These are phyloP conservation scores for Ctenodactylus gundi DNA, from an alignment of 2,113 vertebrate genomes.

Conservation along the genomic window DNA sequence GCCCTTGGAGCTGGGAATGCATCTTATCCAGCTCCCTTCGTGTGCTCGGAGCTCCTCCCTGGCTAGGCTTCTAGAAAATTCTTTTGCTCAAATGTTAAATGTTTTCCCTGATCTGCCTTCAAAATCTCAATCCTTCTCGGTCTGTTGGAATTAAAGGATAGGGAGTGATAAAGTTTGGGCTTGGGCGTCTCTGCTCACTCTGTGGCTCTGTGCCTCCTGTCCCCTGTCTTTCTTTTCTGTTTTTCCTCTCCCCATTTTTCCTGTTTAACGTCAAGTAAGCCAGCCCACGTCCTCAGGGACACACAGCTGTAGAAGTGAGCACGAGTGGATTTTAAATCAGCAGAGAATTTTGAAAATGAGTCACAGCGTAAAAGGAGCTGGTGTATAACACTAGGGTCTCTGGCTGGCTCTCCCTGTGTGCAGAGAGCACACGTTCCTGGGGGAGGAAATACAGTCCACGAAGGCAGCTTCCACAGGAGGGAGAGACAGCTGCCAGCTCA, in stretches of 20 bases:
- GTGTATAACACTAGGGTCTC: fast-evolving
- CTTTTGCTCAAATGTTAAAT: neutral
- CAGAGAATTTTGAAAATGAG: neutral
- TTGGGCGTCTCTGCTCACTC: fast-evolving
- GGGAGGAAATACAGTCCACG: fast-evolving
- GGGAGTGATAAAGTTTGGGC: fast-evolving
- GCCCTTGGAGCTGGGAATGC: fast-evolving
- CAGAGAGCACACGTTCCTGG: fast-evolving
- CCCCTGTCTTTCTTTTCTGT: neutral
- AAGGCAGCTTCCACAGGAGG: neutral
- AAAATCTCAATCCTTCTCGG: neutral
- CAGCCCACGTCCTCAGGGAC: neutral
- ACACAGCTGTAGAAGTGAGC: neutral
- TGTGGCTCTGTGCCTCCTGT: neutral
- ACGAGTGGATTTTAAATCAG: neutral
- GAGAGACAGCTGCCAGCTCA: neutral
- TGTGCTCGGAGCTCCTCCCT: neutral
- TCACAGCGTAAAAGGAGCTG: fast-evolving
- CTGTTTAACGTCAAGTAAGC: neutral
- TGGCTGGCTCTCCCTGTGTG: fast-evolving
- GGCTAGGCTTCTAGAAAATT: slow-evolving; percentile 23
- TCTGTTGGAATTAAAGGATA: fast-evolving
- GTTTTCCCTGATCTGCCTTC: neutral
- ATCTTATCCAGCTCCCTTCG: neutral
- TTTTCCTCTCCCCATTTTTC: neutral